Percentiles rank a stretch among this genome's conserved stretches.
Conservation (phyloP, 2,113 vertebrate species). For the Eulemur rufifrons region DNA sequence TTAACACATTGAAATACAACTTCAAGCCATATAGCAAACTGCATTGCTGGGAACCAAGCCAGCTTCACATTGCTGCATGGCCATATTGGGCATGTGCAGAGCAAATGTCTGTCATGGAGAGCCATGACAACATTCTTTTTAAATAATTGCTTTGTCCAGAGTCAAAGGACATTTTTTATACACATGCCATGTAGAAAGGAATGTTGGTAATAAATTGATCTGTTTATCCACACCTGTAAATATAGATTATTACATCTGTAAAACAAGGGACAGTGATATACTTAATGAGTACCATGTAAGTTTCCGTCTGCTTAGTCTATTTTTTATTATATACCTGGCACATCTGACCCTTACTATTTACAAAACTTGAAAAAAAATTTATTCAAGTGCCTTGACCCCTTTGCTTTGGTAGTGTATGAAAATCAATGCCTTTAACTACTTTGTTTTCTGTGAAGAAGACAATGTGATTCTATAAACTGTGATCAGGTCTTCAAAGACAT, state of each 20-base stretch:
- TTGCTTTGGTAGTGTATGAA: constrained; percentile 23
- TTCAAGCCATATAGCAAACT: neutral
- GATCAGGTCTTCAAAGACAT: constrained; percentile 20
- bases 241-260: neutral
- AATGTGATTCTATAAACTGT: neutral
- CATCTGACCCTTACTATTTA: neutral
- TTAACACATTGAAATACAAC: neutral
- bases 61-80: neutral
- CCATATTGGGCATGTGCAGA: constrained; percentile 18
- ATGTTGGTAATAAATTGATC: neutral
- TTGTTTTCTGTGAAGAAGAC: neutral
- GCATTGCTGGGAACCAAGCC: constrained; percentile 18
- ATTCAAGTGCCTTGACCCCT: neutral
- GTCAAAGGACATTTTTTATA: neutral
- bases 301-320: constrained; percentile 1
- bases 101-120: neutral
- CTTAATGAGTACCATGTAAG: neutral
- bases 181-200: neutral
- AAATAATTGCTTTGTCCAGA: constrained; percentile 38
- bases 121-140: neutral
- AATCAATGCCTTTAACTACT: neutral
- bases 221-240: constrained; percentile 12
- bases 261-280: neutral
- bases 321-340: constrained; percentile 12
- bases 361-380: neutral